Evolutionary conservation across 2,113 vertebrate genomes (phyloP), one percentile per base, ranked within the genome.

Genomic region (Dasyprocta punctata): DNA sequence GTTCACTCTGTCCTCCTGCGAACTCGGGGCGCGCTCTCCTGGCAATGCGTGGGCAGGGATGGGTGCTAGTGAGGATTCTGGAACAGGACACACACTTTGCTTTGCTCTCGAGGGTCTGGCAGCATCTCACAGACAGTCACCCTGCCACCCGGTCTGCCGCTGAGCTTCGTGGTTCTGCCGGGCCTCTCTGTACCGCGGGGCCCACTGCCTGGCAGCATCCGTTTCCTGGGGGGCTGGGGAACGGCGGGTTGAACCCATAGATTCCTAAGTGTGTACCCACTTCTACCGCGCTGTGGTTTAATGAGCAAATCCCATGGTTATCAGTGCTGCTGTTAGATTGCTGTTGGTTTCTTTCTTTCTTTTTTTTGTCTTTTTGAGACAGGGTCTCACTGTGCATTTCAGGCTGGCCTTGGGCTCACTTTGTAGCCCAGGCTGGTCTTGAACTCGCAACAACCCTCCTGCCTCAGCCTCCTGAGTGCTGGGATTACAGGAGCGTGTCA

Each of bases 1-100:
- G 47, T 97, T 85, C 90, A 89, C 80, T 93, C 5, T 0, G 52
- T 54, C 73, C 49, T 89, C 87, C 38, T n/a, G n/a, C n/a, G n/a
- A 92, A 95, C 58, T 86, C 92, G 94, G 78, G 96, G 90, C 92
- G 90, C 54, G 36, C 56, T 0, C 96, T 97, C 84, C 97, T 96
- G 78, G 78, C 90, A 90, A 24, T 60, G 78, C 92, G 81, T 93
- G 41, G 89, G 47, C 87, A 86, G 56, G 89, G 94, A 54, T 93
- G 92, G 88, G 91, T 69, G 82, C 96, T 95, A 69, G 92, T 92
- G 89, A 96, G 89, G 7, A 30, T 49, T 94, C 77, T 65, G 60
- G 47, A 33, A 38, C 11, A n/a, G 49, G 54, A 9, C 56, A 83
- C 89, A 86, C 54, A 80, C 95, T 92, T 97, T 89, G 10, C 47